A percentile compares a stretch with the other conserved stretches of the same genome.
These are phyloP conservation scores for Macrobrachium nipponense DNA, from an alignment of 1,140 invertebrate species.

Conservation along the genomic window DNA sequence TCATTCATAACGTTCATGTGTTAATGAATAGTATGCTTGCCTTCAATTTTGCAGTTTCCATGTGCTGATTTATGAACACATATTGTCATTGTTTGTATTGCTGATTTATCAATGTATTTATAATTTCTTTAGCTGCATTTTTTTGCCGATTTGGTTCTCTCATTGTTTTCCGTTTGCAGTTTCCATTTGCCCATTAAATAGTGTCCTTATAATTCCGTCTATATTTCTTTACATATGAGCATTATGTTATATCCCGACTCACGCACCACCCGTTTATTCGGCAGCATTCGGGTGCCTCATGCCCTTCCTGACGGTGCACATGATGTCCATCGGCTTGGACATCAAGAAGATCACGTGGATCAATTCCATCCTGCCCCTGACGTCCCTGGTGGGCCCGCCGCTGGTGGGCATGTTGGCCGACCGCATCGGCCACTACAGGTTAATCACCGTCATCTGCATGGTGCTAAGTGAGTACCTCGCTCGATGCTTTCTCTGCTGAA, in stretches of 20 bases:
- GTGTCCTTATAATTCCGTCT: conserved; percentile 33
- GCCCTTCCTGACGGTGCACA: conserved; percentile 81
- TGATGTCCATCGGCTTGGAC: conserved; percentile 77
- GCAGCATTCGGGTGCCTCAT: conserved; percentile 81
- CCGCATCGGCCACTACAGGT: conserved; percentile 72
- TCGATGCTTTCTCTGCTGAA: not conserved
- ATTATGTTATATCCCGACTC: not conserved
- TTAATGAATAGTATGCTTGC: too few relatives aligned
- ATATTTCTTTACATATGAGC: not conserved
- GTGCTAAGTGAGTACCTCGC: conserved; percentile 72
- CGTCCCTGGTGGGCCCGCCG: conserved; percentile 78
- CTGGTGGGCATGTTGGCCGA: conserved; percentile 79
- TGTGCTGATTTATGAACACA: too few relatives aligned
- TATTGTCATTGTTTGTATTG: too few relatives aligned
- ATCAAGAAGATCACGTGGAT: conserved; percentile 78
- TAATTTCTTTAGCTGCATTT: too few relatives aligned
- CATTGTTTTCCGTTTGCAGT: too few relatives aligned
- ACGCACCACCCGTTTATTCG: conserved; percentile 61
- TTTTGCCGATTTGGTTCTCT: too few relatives aligned
- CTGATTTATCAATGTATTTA: too few relatives aligned
- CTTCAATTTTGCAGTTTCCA: too few relatives aligned
- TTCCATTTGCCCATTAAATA: too few relatives aligned
- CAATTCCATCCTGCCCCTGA: conserved; percentile 79
- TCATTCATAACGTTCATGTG: too few relatives aligned
- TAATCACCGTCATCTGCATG: conserved; percentile 78